phyloP scores from a whole-genome alignment of 2,888 invertebrate species.

The Drosophila paramelanica region DNA sequence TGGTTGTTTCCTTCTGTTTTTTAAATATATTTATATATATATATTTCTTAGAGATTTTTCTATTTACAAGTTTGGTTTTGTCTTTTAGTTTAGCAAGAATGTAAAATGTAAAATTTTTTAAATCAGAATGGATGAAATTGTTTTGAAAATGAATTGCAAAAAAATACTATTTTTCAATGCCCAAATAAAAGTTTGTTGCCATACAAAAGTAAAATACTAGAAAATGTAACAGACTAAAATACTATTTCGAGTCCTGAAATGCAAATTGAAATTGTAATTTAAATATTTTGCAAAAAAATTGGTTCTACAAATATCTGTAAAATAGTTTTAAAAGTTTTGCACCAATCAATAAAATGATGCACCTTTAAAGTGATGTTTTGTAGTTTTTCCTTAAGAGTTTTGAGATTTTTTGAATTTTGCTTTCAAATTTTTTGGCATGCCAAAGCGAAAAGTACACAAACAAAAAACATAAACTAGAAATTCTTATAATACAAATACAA shows the following conservation, averaged over 20 bases:
- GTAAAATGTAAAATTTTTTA: not conserved
- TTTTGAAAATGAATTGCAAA: not conserved
- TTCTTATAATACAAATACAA: constrained; percentile 45
- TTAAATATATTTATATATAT: constrained; percentile 18
- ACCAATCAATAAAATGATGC: not conserved
- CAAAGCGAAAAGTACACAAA: constrained; percentile 41
- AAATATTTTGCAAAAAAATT: not conserved
- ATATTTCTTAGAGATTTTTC: constrained; percentile 55
- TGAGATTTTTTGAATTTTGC: not conserved
- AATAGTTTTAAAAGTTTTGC: constrained; percentile 1
- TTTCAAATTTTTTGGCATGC: not conserved
- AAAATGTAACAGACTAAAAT: constrained; percentile 1
- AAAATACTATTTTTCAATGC: not conserved
- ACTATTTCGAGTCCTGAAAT: not conserved
- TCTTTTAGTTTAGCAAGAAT: constrained; percentile 30
- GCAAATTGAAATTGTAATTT: no score
- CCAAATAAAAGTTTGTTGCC: not conserved
- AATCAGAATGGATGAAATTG: constrained; percentile 2
- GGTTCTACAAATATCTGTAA: not conserved
- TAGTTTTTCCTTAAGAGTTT: not conserved
- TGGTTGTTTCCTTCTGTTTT: constrained; percentile 19
- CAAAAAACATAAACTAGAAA: constrained; percentile 75
- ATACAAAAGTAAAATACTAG: not conserved
- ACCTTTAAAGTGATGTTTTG: constrained; percentile 10
- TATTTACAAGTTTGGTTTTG: constrained; percentile 60